phyloP scores from a whole-genome alignment of 2,113 vertebrate species.

The Osmerus mordax region DNA sequence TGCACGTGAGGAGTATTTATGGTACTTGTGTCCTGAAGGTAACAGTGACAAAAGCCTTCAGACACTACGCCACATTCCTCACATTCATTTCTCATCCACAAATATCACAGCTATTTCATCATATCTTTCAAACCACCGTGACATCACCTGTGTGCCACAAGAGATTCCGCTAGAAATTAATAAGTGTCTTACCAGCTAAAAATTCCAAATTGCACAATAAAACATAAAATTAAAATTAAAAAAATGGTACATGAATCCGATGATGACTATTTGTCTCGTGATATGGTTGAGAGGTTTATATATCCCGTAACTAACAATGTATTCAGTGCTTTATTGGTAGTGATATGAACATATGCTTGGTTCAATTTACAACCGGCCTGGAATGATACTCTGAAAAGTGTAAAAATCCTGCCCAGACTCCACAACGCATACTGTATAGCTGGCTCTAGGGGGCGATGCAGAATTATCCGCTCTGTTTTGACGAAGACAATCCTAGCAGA shows the following conservation, averaged over 20 bases:
- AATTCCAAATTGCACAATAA: too few species aligned
- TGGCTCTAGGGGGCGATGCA: conserved; percentile 9
- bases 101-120: conserved; percentile 16
- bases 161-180: background rate
- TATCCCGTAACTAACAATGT: background rate
- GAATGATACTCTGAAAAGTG: too few species aligned
- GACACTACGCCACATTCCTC: conserved; percentile 57
- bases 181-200: too few species aligned
- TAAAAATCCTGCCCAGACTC: too few species aligned
- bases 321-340: background rate
- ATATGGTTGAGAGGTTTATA: background rate
- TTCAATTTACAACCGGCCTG: too few species aligned
- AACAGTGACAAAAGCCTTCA: conserved; percentile 62
- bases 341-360: background rate
- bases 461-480: background rate
- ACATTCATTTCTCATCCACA: conserved; percentile 42
- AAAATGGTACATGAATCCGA: background rate
- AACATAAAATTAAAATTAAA: too few species aligned
- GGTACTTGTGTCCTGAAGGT: conserved; percentile 55
- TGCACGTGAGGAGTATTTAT: conserved; percentile 64
- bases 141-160: conserved; percentile 10
- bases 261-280: background rate
- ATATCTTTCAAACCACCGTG: conserved; percentile 45
- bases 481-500: background rate
- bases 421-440: background rate